Evolutionary conservation across 2,797 vertebrate species (phyloP).

Genomic region (Syngnathus acus): DNA sequence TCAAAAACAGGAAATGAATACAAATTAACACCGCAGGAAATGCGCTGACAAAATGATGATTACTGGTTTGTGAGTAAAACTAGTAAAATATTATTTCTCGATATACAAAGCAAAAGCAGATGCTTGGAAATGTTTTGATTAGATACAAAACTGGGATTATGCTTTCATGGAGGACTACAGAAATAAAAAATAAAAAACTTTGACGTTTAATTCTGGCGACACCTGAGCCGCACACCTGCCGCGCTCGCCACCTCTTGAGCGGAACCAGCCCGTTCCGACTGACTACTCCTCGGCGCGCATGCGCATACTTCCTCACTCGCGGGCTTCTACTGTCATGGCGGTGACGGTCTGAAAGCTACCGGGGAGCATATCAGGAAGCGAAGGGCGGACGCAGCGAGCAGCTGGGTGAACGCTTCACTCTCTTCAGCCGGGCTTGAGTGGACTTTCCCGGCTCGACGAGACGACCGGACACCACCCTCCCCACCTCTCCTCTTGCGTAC

Average conservation of each 20-base stretch:
- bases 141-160: too few relatives aligned
- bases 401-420: slow-evolving; percentile 48
- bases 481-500: background rate
- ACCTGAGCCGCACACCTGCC: slow-evolving; percentile 73
- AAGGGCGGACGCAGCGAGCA: slow-evolving; percentile 47
- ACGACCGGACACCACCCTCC: slow-evolving; percentile 13
- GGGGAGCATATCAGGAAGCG: slow-evolving; percentile 73
- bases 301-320: slow-evolving; percentile 46
- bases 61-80: too few relatives aligned
- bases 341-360: slow-evolving; percentile 66
- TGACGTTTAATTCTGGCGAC: background rate
- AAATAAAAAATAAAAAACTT: background rate
- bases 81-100: too few relatives aligned
- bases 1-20: too few relatives aligned
- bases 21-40: too few relatives aligned
- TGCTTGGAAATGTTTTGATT: too few relatives aligned
- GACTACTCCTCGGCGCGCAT: slow-evolving; percentile 60
- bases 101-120: too few relatives aligned
- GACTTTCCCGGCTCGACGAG: slow-evolving; percentile 10
- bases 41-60: too few relatives aligned
- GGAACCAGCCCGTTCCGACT: slow-evolving; percentile 10
- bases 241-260: background rate
- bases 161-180: too few relatives aligned
- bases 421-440: slow-evolving; percentile 22
- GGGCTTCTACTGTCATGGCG: slow-evolving; percentile 89